Conservation (phyloP, 2,888 invertebrate species). For the Galeopsomyia nigrocyanea region DNA sequence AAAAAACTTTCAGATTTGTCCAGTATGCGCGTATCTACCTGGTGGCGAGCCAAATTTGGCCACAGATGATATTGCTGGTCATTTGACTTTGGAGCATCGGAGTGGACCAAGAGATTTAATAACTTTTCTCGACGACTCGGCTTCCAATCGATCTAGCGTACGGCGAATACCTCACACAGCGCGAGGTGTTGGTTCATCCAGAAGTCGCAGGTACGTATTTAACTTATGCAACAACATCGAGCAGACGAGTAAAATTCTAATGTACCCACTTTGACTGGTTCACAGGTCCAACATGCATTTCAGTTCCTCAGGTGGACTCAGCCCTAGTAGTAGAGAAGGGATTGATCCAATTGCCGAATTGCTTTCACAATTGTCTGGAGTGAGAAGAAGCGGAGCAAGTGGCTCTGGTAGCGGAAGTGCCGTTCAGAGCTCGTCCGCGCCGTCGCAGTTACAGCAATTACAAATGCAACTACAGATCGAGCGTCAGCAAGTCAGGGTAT, state of each 20-base stretch:
- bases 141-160: slow-evolving; percentile 81
- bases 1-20: slow-evolving; percentile 84
- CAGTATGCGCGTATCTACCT: slow-evolving; percentile 95
- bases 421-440: slow-evolving; percentile 70
- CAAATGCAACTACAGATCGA: slow-evolving; percentile 96
- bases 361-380: slow-evolving; percentile 94
- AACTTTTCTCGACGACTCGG: slow-evolving; percentile 93
- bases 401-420: slow-evolving; percentile 69
- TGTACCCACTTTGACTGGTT: slow-evolving; percentile 13
- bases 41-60: slow-evolving; percentile 98
- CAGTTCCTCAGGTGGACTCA: slow-evolving; percentile 87
- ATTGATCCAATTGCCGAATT: slow-evolving; percentile 98
- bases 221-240: neutral
- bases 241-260: neutral
- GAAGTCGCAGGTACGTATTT: slow-evolving; percentile 77
- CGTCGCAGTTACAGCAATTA: slow-evolving; percentile 90
- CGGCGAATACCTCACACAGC: slow-evolving; percentile 84
- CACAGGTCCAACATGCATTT: slow-evolving; percentile 91
- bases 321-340: slow-evolving; percentile 91
- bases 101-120: slow-evolving; percentile 91
- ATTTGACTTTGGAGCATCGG: slow-evolving; percentile 94
- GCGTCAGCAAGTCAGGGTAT: slow-evolving; percentile 84
- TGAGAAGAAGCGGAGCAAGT: slow-evolving; percentile 79
- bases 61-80: slow-evolving; percentile 97
- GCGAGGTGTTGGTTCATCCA: slow-evolving; percentile 80